A percentile compares a stretch with the other conserved stretches of the same genome.
Conservation (phyloP, 2,113 vertebrate species). For the Chlorodrepanis virens region DNA sequence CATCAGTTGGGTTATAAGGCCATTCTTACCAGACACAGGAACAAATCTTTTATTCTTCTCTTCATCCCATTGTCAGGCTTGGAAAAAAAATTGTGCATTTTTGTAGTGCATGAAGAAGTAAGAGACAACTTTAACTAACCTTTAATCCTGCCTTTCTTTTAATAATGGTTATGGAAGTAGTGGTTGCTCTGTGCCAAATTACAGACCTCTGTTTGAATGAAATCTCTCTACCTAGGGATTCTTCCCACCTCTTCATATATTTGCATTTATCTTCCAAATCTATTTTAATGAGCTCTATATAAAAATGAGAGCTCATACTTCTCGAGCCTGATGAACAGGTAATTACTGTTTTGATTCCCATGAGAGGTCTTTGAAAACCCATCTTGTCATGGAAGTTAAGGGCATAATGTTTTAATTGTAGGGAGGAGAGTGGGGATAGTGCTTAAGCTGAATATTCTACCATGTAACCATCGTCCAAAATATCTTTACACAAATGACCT, state of each 20-base stretch:
- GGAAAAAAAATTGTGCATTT: not conserved
- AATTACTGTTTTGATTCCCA: constrained; percentile 72
- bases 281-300: constrained; percentile 73
- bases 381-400: constrained; percentile 67
- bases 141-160: constrained; percentile 9
- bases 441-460: constrained; percentile 22
- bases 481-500: constrained; percentile 22
- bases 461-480: constrained; percentile 36
- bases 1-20: not conserved
- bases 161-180: constrained; percentile 3
- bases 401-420: constrained; percentile 71
- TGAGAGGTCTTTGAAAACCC: constrained; percentile 61
- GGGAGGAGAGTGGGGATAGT: constrained; percentile 27
- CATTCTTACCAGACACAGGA: not conserved
- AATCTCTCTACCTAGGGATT: constrained; percentile 68
- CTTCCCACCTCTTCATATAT: constrained; percentile 68
- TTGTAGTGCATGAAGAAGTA: not conserved
- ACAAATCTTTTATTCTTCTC: not conserved
- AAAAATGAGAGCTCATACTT: constrained; percentile 69
- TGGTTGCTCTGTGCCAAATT: constrained; percentile 41
- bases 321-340: constrained; percentile 62
- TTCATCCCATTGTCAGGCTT: not conserved
- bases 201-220: constrained; percentile 55
- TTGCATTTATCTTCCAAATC: constrained; percentile 73
- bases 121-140: not conserved